phyloP scores from a whole-genome alignment of 1,140 invertebrate species.

The Colletes gigas region DNA sequence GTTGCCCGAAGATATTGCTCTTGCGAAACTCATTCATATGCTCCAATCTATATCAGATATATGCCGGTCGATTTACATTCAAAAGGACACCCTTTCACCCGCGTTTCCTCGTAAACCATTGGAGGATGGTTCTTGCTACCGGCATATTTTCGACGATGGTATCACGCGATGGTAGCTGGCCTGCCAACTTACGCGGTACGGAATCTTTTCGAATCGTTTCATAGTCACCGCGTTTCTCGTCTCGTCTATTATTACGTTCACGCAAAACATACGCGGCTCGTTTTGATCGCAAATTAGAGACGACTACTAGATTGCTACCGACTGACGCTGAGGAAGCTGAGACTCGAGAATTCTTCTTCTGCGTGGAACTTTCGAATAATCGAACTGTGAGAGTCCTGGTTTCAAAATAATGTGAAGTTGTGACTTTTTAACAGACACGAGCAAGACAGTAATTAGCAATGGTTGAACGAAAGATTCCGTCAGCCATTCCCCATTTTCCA shows the following conservation, averaged over 20 bases:
- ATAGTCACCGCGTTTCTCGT: background rate
- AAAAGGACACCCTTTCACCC: constrained; percentile 40
- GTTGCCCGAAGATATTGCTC: constrained; percentile 18
- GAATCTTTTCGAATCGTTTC: constrained; percentile 1
- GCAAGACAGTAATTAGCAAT: too few relatives aligned
- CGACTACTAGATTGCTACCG: constrained; percentile 38
- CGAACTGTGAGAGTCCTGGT: too few relatives aligned
- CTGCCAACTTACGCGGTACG: constrained; percentile 9
- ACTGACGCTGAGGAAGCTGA: constrained; percentile 6
- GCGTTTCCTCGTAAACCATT: background rate
- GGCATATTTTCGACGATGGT: constrained; percentile 26
- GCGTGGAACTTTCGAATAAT: too few relatives aligned
- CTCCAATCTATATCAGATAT: constrained; percentile 15
- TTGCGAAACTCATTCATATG: constrained; percentile 39
- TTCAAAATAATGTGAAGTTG: too few relatives aligned
- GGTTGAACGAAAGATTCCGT: too few relatives aligned
- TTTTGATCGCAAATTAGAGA: constrained; percentile 24
- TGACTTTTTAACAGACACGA: too few relatives aligned
- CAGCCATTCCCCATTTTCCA: too few relatives aligned
- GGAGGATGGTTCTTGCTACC: background rate
- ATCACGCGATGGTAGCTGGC: constrained; percentile 28
- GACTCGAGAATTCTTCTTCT: too few relatives aligned
- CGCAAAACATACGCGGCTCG: constrained; percentile 31
- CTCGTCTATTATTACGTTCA: constrained; percentile 28
- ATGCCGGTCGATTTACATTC: constrained; percentile 26